Evolutionary conservation across 1,140 invertebrate genomes (phyloP), one percentile per base, ranked within the genome.

Genomic region (Drosophila arizonae): DNA sequence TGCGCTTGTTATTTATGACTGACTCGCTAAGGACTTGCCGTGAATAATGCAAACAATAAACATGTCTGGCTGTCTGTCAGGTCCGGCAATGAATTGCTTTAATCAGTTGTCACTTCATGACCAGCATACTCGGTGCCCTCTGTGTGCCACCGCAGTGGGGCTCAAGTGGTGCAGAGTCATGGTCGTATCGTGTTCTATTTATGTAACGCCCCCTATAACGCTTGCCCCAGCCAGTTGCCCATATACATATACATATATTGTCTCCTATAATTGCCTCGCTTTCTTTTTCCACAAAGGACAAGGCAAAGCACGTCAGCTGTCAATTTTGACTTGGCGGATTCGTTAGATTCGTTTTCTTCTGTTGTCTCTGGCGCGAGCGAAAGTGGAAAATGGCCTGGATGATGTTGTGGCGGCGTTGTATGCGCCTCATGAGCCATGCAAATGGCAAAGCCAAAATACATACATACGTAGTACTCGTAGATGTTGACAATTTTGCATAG

Each of bases 401-500:
- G 62, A 28, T 52, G 65, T 52, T 15, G 48, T 52, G 33, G 21
- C 13, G 51, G 48, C 21, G 11, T 45, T 58, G 66, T 52, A 4
- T 60, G 60, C 48, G 63, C 50, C 63, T 13, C 56, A 60, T 67
- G 70, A 48, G 70, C 65, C 58, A 74, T 74, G 72, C 66, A 74
- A 74, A 73, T 73, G 68, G 71, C 56, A 61, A 63, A 57, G 46
- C 21, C 4, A 50, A 24, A 50, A 28, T 6, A 43, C 41, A 28
- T 6, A 43, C 41, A 43, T 1, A 43, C 9, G 13, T 13, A 46
- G 17, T 60, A 57, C 56, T 61, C 51, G 65, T 56, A 73, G 62
- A 74, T 74, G 72, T 74, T 74, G 72, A 74, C 72, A 74, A 69
- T 74, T 74, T 74, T 50, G 72, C 66, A 56, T 50, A 73, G 71